phyloP scores from a whole-genome alignment of 2,797 vertebrate species.

The Arctocebus calabarensis region DNA sequence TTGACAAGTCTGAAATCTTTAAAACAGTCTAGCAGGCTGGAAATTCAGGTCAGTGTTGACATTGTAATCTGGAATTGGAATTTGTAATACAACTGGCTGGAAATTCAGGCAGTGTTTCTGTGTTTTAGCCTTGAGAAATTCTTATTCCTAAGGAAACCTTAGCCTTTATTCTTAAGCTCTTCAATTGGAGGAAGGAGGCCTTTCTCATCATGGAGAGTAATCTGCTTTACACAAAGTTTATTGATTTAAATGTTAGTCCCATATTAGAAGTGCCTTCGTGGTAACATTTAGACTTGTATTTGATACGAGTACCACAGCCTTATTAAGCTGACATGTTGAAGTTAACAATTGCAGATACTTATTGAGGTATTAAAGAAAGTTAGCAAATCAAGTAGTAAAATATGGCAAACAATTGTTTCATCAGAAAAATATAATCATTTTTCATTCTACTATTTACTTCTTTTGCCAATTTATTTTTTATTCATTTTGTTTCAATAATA shows the following conservation, averaged over 20 bases:
- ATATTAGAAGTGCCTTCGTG: neutral
- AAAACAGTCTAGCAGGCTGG: neutral
- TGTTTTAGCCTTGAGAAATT: neutral
- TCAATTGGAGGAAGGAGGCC: neutral
- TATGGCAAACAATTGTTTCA: neutral
- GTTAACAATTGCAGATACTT: neutral
- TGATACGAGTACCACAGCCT: neutral
- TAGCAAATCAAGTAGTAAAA: neutral
- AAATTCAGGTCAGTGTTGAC: neutral
- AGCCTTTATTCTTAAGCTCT: neutral
- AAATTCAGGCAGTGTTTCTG: neutral
- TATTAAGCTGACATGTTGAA: neutral
- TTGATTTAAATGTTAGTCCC: neutral
- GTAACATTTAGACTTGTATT: neutral
- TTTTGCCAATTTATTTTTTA: neutral
- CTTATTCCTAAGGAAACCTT: neutral
- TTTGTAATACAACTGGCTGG: neutral
- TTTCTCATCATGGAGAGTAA: neutral
- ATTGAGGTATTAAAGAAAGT: neutral
- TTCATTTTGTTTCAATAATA: neutral
- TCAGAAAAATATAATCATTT: constrained; percentile 6
- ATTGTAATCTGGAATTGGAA: neutral
- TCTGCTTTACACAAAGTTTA: neutral
- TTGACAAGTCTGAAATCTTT: neutral
- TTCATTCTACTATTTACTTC: neutral